Base-by-base conservation (phyloP, 1,140 invertebrate species). In the Heliconius melpomene region DNA sequence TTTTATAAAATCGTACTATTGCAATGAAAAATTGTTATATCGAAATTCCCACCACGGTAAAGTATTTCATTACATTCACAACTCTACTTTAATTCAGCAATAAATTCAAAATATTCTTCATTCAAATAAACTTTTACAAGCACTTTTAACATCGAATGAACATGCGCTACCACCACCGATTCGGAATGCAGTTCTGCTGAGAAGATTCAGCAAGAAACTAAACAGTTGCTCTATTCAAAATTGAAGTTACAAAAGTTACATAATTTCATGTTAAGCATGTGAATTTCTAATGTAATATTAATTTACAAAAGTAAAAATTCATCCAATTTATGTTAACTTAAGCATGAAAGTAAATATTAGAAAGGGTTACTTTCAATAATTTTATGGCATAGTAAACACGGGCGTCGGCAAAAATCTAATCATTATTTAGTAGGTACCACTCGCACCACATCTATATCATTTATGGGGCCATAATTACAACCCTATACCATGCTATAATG, bases 21-120 rank as follows among this genome's bases (percentile, higher is more conserved):
- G n/a, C 57, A 23, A 60, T 60, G 57, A 60, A 60, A 20, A 60
- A 60, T 60, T 26, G 8, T n/a, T 60, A n/a, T n/a, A 60, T 60
- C n/a, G 54, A 60, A 57, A 60, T 60, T 60, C 54, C 54, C n/a
- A 8, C 54, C 23, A 23, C 54, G 54, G 20, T 60, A 26, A 46
- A 60, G 75, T 76, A 76, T 76, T 76, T 76, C 60, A 76, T 76
- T 50, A 76, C 57, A 23, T 13, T 9, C 40, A 26, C 57, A 26
- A 46, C 8, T 60, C 57, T 60, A n/a, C 9, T 46, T 3, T 46
- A 0, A 46, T n/a, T 23, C 52, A 26, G 26, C 9, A 60, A 11
- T 16, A 46, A 46, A 46, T 16, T 16, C 40, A 46, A 46, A 16
- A 46, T 16, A 46, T 46, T 46, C 13, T 46, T 46, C 5, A 46